Base-by-base conservation (phyloP, 1,140 invertebrate species). In the Stegodyphus mimosarum region DNA sequence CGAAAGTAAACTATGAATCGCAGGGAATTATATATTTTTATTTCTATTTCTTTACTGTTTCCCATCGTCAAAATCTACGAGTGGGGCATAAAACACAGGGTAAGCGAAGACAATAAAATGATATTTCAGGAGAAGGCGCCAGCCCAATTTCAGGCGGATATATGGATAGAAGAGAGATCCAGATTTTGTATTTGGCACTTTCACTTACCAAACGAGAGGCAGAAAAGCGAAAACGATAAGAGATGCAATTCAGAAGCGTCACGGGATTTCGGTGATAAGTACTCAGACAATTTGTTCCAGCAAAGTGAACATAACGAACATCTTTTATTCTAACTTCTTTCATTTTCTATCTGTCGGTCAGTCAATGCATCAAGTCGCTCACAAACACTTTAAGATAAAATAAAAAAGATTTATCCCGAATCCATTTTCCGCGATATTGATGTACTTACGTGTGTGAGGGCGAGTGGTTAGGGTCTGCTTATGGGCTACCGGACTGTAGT, bases 341-440 rank as follows among this genome's bases (percentile, higher is more conserved):
- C 53, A 52, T 55, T 52, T 74, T 74, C 53, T 48, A 55, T 74
- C 72, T 11, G 18, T 7, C 52, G 51, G 18, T 10, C 7, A 74
- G 72, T 74, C n/a, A 53, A 53, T 11, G 9, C 55, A 60, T 60
- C 55, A 9, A 15, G 55, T 60, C 15, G 15, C 55, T 60, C 15
- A 60, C 55, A 11, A 60, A 60, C 55, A 60, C 55, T 60, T 60
- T 11, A 15, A 60, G 55, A 60, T 60, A 15, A 15, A 60, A 60
- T 48, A 51, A 74, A 74, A 74, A 55, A 52, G 53, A 50, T 53
- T 55, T 18, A 17, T 53, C 53, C 17, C 52, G 9, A 74, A 74
- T 74, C 72, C 51, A 74, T 74, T 74, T 74, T 74, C 72, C 55
- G 48, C 72, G 33, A 74, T 52, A 74, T 74, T 74, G 55, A 74